These are phyloP conservation scores for Eulemur rufifrons DNA, from an alignment of 2,113 vertebrate genomes.

Conservation along the genomic window DNA sequence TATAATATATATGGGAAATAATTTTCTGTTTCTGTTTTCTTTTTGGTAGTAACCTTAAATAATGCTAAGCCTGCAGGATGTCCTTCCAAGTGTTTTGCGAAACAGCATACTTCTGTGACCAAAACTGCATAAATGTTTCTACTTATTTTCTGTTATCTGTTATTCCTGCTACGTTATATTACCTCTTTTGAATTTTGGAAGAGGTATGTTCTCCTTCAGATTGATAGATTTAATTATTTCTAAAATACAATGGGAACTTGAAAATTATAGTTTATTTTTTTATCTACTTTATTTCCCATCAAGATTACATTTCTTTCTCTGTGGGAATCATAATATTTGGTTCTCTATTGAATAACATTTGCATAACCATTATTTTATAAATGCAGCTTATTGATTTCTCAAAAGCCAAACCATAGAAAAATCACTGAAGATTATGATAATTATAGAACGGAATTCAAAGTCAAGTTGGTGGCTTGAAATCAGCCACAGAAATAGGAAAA, in stretches of 20 bases:
- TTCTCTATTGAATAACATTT: slow-evolving; percentile 7
- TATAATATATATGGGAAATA: not conserved
- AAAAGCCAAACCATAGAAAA: slow-evolving; percentile 5
- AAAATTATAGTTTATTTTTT: slow-evolving; percentile 21
- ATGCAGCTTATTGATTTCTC: not conserved
- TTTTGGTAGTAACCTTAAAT: not conserved
- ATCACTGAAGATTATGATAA: not conserved
- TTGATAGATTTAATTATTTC: slow-evolving; percentile 36
- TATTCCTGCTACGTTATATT: not conserved
- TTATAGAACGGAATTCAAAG: slow-evolving; percentile 39
- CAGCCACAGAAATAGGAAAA: not conserved
- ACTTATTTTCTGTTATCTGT: not conserved
- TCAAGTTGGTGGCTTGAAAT: not conserved
- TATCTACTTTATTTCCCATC: slow-evolving; percentile 45
- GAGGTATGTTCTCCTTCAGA: slow-evolving; percentile 3
- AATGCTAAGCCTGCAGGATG: not conserved
- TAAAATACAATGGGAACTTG: not conserved
- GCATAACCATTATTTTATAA: slow-evolving; percentile 21
- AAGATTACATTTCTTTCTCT: slow-evolving; percentile 4
- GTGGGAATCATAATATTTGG: slow-evolving; percentile 1
- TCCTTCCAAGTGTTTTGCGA: not conserved
- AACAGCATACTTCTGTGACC: not conserved
- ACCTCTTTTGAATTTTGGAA: slow-evolving; percentile 11
- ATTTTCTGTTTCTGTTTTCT: not conserved
- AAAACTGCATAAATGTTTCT: not conserved